These are phyloP conservation scores for Bufo bufo DNA, from an alignment of 2,113 vertebrate species.

Conservation along the genomic window DNA sequence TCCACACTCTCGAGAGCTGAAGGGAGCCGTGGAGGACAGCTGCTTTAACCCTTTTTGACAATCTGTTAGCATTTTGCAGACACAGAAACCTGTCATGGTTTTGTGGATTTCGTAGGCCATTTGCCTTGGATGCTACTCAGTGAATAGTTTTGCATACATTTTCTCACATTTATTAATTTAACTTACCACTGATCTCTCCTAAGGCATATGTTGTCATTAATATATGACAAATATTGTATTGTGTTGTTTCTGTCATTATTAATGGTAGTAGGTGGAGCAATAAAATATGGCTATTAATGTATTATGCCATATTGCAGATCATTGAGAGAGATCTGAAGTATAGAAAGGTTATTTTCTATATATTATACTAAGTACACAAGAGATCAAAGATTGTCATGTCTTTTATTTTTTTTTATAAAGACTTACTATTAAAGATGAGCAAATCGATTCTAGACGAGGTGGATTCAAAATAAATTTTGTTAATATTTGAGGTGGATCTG, in stretches of 20 bases:
- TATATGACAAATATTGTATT: not conserved
- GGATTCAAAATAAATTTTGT: too few species aligned
- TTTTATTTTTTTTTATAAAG: too few species aligned
- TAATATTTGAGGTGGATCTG: too few species aligned
- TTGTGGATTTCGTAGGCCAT: constrained; percentile 43
- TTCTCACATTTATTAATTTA: not conserved
- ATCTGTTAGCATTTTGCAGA: constrained; percentile 64
- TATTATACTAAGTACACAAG: too few species aligned
- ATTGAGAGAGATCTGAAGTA: not conserved
- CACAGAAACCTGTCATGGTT: constrained; percentile 46
- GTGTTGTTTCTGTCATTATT: not conserved
- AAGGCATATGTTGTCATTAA: constrained; percentile 16
- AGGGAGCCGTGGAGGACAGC: constrained; percentile 61
- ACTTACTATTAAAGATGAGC: too few species aligned
- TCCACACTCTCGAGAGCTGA: constrained; percentile 67
- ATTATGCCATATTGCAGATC: not conserved
- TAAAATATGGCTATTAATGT: too few species aligned
- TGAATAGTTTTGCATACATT: constrained; percentile 52
- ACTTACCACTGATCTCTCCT: not conserved
- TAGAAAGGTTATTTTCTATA: too few species aligned
- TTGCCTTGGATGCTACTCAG: constrained; percentile 36
- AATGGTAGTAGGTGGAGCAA: not conserved
- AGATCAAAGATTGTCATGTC: too few species aligned
- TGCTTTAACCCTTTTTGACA: constrained; percentile 73
- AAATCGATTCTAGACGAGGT: too few species aligned